Percentiles rank a stretch among this genome's conserved stretches.
Conservation (phyloP, 2,113 vertebrate genomes). For the Tautogolabrus adspersus region DNA sequence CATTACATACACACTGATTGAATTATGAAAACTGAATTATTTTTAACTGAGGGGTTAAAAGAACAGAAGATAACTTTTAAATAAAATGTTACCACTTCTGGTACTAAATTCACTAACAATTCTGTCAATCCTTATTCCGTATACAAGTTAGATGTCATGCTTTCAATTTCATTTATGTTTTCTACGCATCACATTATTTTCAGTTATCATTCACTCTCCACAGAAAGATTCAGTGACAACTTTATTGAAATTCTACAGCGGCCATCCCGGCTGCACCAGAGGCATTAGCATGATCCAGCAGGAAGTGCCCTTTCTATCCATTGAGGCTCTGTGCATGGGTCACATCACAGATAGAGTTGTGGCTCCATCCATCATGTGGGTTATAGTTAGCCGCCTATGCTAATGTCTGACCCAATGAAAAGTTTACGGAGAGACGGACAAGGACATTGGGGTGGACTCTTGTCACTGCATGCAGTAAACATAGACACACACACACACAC, state of each 20-base stretch:
- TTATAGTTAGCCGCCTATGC: constrained; percentile 82
- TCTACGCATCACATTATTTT: not conserved
- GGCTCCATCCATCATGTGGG: constrained; percentile 83
- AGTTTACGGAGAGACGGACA: constrained; percentile 84
- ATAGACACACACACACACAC: constrained; percentile 41
- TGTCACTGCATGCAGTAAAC: constrained; percentile 72
- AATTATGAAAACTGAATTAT: too few relatives aligned
- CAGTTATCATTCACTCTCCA: constrained; percentile 34
- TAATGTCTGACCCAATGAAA: constrained; percentile 83
- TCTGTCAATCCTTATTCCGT: too few relatives aligned
- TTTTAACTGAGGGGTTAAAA: too few relatives aligned
- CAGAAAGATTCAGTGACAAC: constrained; percentile 54
- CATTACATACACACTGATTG: too few relatives aligned
- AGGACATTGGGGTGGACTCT: constrained; percentile 82
- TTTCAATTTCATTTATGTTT: not conserved
- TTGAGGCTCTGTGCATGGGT: constrained; percentile 79
- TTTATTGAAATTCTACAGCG: constrained; percentile 76
- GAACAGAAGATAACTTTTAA: too few relatives aligned
- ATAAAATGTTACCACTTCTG: too few relatives aligned
- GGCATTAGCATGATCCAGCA: constrained; percentile 81
- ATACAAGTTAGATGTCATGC: too few relatives aligned
- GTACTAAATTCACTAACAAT: too few relatives aligned
- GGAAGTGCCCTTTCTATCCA: constrained; percentile 83
- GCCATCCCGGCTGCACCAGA: constrained; percentile 66
- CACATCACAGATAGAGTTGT: constrained; percentile 82